Base-by-base conservation (phyloP, 2,797 vertebrate species). In the Myiotriccus ornatus region DNA sequence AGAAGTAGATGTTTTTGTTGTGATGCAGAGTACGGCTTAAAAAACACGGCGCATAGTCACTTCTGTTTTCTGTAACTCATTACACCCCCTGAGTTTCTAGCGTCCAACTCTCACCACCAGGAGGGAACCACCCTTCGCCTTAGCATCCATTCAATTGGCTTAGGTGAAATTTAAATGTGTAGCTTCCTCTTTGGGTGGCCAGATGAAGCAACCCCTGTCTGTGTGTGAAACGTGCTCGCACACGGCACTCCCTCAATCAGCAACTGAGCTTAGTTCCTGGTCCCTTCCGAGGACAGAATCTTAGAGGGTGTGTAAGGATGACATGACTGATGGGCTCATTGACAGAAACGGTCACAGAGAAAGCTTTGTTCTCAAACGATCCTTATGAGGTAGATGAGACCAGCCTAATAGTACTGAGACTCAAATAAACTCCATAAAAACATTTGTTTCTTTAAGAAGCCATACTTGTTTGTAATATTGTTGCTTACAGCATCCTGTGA, bases 41-140 rank as follows among this genome's bases (percentile, higher is more conserved):
- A 59, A 68, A 43, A 1, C 47, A 24, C 1, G 2, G 4, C 2
- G n/a, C 1, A 4, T 6, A 4, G 41, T 12, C 32, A n/a, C 1
- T 35, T 46, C 11, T 63, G 83, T 64, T 77, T 62, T 18, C 13
- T 5, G 44, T 15, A 59, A 14, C 14, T 74, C n/a, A 0, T 19
- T 3, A 4, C 4, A 9, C 46, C 70, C 44, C 47, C 60, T 3
- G 28, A 49, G 53, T 47, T 74, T 14, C 30, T 4, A 44, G 76
- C 76, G 49, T 94, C 39, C 22, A 53, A 14, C 30, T 32, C 32
- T 1, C 34, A 47, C 28, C 34, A 25, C 7, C 9, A 2, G 56
- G 34, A 23, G 49, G 76, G 92, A 93, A 2, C 90, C 90, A 44
- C 93, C 89, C 80, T 91, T 64, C 57, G 73, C 2, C 0, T n/a